phyloP scores from a whole-genome alignment of 2,797 vertebrate species.

The Ispidina picta region DNA sequence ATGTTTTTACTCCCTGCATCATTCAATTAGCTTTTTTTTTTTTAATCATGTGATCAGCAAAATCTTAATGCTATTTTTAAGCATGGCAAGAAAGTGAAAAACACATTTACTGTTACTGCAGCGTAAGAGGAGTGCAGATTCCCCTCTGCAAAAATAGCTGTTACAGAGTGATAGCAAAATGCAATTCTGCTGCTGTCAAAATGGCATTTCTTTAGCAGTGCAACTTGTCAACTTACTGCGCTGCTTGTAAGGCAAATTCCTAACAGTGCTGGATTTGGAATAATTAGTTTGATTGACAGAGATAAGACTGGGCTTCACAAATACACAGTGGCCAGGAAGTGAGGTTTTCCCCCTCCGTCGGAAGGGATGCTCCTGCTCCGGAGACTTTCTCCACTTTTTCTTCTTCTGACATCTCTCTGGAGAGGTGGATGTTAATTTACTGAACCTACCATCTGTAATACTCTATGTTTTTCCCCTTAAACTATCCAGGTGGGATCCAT shows the following conservation, averaged over 20 bases:
- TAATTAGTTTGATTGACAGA: neutral
- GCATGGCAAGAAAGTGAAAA: conserved; percentile 53
- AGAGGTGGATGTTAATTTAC: neutral
- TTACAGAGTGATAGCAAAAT: neutral
- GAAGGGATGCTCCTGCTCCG: neutral
- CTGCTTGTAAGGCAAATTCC: neutral
- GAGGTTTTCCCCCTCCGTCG: too few species aligned
- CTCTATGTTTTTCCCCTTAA: neutral
- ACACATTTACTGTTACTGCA: conserved; percentile 26
- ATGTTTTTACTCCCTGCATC: conserved; percentile 66
- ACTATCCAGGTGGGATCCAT: neutral
- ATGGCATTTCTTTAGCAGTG: neutral
- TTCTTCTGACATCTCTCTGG: neutral
- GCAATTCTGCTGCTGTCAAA: neutral
- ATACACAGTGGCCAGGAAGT: neutral
- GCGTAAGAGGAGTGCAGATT: neutral
- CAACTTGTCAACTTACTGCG: neutral
- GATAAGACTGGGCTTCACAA: neutral
- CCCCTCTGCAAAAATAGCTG: neutral
- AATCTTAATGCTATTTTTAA: conserved; percentile 66
- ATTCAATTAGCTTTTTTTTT: conserved; percentile 13
- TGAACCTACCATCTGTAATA: neutral
- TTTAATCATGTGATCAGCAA: conserved; percentile 40
- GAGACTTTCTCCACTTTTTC: neutral
- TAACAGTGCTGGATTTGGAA: neutral